These are phyloP conservation scores for Thalassoma bifasciatum DNA, from an alignment of 2,113 vertebrate species.

Conservation along the genomic window DNA sequence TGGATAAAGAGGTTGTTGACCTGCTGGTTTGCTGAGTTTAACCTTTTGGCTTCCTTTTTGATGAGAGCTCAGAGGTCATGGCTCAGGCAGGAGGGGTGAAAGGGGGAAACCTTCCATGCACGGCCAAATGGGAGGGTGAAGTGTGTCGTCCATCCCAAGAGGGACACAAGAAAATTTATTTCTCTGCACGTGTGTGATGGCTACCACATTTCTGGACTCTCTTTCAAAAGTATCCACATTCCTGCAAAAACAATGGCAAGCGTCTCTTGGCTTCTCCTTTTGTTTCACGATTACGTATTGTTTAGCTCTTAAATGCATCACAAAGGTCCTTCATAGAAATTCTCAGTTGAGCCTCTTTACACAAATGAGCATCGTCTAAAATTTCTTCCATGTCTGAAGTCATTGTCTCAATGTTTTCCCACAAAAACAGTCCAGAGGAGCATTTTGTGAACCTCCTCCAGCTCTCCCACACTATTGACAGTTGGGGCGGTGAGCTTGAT, in stretches of 20 bases:
- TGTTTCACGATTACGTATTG: constrained; percentile 21
- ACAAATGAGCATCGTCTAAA: constrained; percentile 46
- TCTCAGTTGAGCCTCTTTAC: constrained; percentile 11
- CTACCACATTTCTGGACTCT: background rate
- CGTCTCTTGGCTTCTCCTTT: constrained; percentile 25
- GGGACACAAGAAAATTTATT: constrained; percentile 19
- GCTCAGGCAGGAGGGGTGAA: constrained; percentile 56
- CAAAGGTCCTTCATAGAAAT: constrained; percentile 51
- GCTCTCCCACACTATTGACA: constrained; percentile 50
- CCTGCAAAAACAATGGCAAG: constrained; percentile 32
- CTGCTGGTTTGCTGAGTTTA: constrained; percentile 69
- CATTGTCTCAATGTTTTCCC: constrained; percentile 59
- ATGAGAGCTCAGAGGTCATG: constrained; percentile 58
- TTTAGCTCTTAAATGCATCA: constrained; percentile 32
- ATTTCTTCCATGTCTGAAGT: constrained; percentile 49
- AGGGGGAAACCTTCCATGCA: constrained; percentile 36
- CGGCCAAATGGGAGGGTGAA: constrained; percentile 40
- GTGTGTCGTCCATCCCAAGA: constrained; percentile 50
- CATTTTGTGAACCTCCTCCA: constrained; percentile 57
- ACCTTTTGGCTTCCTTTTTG: constrained; percentile 67
- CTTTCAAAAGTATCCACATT: constrained; percentile 9
- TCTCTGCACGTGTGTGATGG: background rate
- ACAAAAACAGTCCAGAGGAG: constrained; percentile 52
- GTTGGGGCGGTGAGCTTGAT: constrained; percentile 44
- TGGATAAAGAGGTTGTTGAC: constrained; percentile 71